Base-by-base conservation (phyloP, 2,113 vertebrate genomes). In the Tretioscincus oriximinensis region DNA sequence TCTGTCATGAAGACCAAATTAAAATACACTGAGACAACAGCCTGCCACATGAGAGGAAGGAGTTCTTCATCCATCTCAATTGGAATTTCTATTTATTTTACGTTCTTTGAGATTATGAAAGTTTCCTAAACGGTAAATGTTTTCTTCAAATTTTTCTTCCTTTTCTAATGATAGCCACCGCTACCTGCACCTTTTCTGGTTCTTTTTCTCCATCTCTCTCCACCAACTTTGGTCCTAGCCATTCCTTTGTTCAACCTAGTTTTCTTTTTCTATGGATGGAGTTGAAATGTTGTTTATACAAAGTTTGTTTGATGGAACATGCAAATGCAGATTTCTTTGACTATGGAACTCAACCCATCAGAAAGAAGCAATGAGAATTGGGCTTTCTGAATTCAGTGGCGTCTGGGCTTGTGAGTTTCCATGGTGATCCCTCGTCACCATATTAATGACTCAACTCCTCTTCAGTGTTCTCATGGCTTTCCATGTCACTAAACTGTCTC, bases 401-500 rank as follows among this genome's bases (percentile, higher is more conserved):
- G 83, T 65, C 66, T 73, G 81, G 73, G 58, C 78, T 82, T 73
- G 22, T 49, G 66, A 47, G 85, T 85, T 87, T 45, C 83, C 81
- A 85, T 85, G 80, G 85, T 63, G 81, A 85, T 81, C 63, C 73
- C 72, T 84, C 84, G 65, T 81, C 74, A 28, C 76, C 81, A 74
- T 81, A 80, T 65, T 81, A 76, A 81, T 85, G 84, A 76, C 78
- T 79, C 69, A 65, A 70, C 64, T 65, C 60, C 31, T 84, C 31
- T 73, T 66, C 63, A 31, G 29, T 68, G 35, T 80, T 82, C 76
- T 65, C 71, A 68, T 73, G 81, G 75, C 51, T 76, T 70, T 73
- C 63, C 45, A 24, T 45, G 26, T 63, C 66, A 73, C 73, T 72
- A 69, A 78, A 45, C 68, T 54, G 41, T 31, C 64, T 70, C 14